Conservation (phyloP, 2,113 vertebrate genomes). For the Dicaeum eximium region DNA sequence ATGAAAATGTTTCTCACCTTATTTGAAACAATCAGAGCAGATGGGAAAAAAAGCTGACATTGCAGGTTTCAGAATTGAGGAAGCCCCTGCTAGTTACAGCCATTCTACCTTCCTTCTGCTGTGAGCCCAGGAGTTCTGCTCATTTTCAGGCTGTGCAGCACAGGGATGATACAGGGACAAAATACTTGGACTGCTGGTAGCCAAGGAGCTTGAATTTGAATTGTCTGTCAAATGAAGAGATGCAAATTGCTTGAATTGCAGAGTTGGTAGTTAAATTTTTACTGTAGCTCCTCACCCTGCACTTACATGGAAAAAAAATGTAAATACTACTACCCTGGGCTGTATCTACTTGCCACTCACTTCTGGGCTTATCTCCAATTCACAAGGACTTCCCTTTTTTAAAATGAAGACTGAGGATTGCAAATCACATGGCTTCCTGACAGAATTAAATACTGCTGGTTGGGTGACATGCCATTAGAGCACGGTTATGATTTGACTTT, state of each 20-base stretch:
- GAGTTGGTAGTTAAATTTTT: background rate
- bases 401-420: background rate
- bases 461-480: background rate
- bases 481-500: background rate
- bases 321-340: background rate
- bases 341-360: rapidly evolving
- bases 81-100: background rate
- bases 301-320: background rate
- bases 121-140: background rate
- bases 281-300: background rate
- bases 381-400: background rate
- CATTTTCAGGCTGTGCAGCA: background rate
- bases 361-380: background rate
- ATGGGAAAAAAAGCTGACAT: background rate
- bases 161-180: background rate
- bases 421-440: background rate
- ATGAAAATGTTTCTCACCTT: background rate
- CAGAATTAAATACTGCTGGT: background rate
- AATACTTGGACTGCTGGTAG: background rate
- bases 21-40: background rate
- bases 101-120: rapidly evolving
- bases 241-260: background rate
- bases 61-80: background rate
- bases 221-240: background rate
- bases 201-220: background rate